A percentile compares a stretch with the other conserved stretches of the same genome.
Conservation (phyloP, 2,113 vertebrate genomes). For the Rhombomys opimus region DNA sequence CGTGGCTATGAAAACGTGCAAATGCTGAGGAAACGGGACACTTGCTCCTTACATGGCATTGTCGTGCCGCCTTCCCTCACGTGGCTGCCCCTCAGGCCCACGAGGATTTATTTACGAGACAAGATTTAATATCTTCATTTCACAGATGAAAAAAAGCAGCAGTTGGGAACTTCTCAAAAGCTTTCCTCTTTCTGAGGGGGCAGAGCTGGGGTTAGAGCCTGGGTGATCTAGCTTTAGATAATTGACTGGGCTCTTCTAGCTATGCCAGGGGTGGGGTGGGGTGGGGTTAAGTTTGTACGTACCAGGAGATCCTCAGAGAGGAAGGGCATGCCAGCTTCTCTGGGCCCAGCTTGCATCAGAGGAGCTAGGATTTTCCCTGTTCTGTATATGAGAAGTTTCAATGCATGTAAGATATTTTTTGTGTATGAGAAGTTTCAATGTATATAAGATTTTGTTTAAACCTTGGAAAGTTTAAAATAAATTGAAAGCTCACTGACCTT, state of each 20-base stretch:
- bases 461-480: neutral
- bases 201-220: neutral
- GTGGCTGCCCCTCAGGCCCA: neutral
- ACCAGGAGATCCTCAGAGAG: neutral
- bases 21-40: neutral
- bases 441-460: neutral
- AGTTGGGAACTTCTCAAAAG: neutral
- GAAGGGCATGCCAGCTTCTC: neutral
- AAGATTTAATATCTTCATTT: neutral
- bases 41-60: fast-evolving
- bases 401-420: neutral
- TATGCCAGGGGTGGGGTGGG: neutral
- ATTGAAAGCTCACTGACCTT: neutral
- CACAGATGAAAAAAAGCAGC: neutral
- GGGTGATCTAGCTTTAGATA: neutral
- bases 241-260: neutral
- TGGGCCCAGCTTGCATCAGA: neutral
- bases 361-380: neutral
- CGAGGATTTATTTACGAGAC: neutral
- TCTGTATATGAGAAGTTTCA: neutral
- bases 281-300: neutral
- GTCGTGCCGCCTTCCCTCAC: neutral
- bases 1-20: fast-evolving
- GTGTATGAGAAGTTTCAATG: neutral
- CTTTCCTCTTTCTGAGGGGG: neutral